Evolutionary conservation across 2,797 vertebrate genomes (phyloP).

Genomic region (Epinephelus awoara): DNA sequence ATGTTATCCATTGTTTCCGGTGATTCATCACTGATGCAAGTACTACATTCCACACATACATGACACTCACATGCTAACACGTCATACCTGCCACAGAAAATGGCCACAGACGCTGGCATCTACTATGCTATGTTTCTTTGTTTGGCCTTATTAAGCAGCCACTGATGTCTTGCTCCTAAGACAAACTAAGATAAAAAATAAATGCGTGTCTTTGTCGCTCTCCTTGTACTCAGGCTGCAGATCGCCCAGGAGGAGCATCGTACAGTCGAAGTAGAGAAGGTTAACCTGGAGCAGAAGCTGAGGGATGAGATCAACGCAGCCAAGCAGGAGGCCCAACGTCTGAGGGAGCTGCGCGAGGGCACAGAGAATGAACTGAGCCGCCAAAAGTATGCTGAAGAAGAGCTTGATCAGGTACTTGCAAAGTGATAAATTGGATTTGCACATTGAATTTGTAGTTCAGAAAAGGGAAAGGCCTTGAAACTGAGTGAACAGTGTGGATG

Average conservation of each 20-base stretch:
- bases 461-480: not conserved
- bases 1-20: conserved; percentile 74
- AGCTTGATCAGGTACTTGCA: conserved; percentile 92
- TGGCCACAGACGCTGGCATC: not conserved
- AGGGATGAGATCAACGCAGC: conserved; percentile 96
- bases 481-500: conserved; percentile 3
- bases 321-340: conserved; percentile 96
- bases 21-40: conserved; percentile 45
- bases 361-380: conserved; percentile 96
- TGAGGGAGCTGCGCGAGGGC: conserved; percentile 94
- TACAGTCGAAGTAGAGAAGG: conserved; percentile 97
- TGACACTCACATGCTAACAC: conserved; percentile 15
- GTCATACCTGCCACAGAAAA: conserved; percentile 23
- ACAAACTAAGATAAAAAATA: not conserved
- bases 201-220: not conserved
- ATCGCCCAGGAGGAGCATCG: conserved; percentile 98
- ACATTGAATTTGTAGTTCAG: not conserved
- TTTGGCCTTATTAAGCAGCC: not conserved
- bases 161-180: not conserved
- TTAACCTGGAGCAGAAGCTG: conserved; percentile 97
- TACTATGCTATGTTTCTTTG: not conserved
- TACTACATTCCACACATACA: conserved; percentile 25
- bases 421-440: not conserved
- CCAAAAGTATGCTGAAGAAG: conserved; percentile 97
- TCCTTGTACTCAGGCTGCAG: conserved; percentile 87